Base-by-base conservation (phyloP, 2,888 invertebrate species). In the Tipula vernalis region DNA sequence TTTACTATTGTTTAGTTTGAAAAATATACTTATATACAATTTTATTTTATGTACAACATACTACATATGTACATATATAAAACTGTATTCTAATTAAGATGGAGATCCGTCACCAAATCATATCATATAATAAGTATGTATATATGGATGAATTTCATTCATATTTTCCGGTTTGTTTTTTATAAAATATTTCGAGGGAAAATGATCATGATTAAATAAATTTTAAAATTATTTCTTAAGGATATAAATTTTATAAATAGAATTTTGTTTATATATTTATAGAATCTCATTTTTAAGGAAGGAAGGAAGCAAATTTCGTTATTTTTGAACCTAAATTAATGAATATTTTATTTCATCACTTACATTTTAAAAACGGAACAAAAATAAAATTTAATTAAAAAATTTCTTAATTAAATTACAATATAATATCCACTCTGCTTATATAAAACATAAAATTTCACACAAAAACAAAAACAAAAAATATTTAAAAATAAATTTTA, bases 51-150 rank as follows among this genome's bases (percentile, higher is more conserved):
- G 51, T 71, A 71, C 71, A 71, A 71, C 4, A 39, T 39, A 51
- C 3, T 51, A 57, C 39, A 6, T 39, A 39, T 39, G 39, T 6
- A 71, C 10, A 28, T 28, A 10, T 28, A 18, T 28, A 71, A 39
- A 3, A 84, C n/a, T 41, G 15, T 84, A 39, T 84, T 84, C 41
- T 84, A 84, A 84, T 84, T 84, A 84, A 84, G 84, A 84, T 84
- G 84, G 84, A 84, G 84, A 84, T 84, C 84, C 84, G 84, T 84
- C 84, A 84, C 84, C 84, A 84, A 84, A 84, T 41, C 36, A 39
- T 13, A 84, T 84, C 71, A 71, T 71, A 71, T 71, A 71, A 51
- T 71, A n/a, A 5, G 5, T 84, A 39, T 71, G 15, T 71, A 71
- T 28, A 71, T 28, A 10, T 71, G 13, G 3, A 84, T 84, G 84